Base-by-base conservation (phyloP, 2,113 vertebrate genomes). In the Benitochromis conjunctus region DNA sequence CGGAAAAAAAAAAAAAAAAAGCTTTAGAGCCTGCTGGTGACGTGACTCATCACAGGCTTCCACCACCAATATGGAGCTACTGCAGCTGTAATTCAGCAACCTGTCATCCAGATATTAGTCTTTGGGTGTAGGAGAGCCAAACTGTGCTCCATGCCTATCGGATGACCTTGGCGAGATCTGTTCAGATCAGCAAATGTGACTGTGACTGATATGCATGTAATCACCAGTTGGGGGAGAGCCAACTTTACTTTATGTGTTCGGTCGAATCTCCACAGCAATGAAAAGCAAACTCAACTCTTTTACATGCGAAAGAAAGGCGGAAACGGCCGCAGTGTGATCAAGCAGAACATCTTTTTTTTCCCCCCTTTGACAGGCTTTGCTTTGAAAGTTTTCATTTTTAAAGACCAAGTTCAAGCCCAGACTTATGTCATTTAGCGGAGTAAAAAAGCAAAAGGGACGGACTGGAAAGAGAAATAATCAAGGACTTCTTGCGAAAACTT, bases 91-190 rank as follows among this genome's bases (percentile, higher is more conserved):
- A 90, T 85, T 89, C 86, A 81, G 56, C 76, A 55, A 87, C 87
- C 46, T 85, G 88, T 83, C 93, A 89, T 80, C 89, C 54, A 34
- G 82, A 90, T 85, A 83, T 90, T 84, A 76, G 84, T 86, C 41
- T 89, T 69, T 66, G 82, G 84, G 86, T 55, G 84, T 79, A 85
- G 88, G 60, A 80, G 85, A 90, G 84, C 76, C 81, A 81, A 83
- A 86, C 58, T n/a, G 80, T 55, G 84, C 64, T 79, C 24, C n/a
- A 6, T 66, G 76, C 77, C 84, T 82, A 92, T 91, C 51, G 3
- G 85, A 91, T 92, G 92, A 95, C 93, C 93, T 95, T 95, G 91
- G 84, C 9, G 1, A 86, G 64, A 93, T 93, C 80, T 80, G 85
- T 87, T 89, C 89, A 83, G 91, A 90, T 94, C 90, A 91, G 92